These are phyloP conservation scores for Noctua comes DNA, from an alignment of 2,888 invertebrate genomes.

Conservation along the genomic window DNA sequence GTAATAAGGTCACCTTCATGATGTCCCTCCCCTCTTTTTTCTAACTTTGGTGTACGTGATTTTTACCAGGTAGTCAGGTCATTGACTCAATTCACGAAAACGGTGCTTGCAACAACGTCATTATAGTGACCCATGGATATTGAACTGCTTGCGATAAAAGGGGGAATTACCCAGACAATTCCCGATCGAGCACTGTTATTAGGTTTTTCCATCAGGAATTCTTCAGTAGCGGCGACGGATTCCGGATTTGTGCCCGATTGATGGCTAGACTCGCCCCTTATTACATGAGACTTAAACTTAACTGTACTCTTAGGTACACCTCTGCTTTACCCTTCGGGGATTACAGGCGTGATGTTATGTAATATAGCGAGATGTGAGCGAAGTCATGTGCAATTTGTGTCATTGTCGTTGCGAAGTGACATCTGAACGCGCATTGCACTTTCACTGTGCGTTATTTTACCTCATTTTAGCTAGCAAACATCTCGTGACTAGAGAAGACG, in stretches of 20 bases:
- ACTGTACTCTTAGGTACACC: too few relatives aligned
- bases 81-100: neutral
- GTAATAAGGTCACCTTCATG: neutral
- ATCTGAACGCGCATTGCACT: neutral
- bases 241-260: too few relatives aligned
- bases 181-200: too few relatives aligned
- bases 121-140: neutral
- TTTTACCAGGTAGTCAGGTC: neutral
- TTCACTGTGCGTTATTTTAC: neutral
- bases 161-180: too few relatives aligned
- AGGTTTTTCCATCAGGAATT: too few relatives aligned
- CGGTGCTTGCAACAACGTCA: neutral
- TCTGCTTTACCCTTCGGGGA: too few relatives aligned
- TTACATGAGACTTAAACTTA: too few relatives aligned
- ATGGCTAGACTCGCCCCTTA: too few relatives aligned
- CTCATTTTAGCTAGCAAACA: neutral
- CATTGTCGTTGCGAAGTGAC: neutral
- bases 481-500: neutral
- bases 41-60: conserved; percentile 25
- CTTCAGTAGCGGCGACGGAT: too few relatives aligned
- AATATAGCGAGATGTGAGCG: neutral
- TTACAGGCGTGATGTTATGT: too few relatives aligned
- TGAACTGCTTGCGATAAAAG: neutral
- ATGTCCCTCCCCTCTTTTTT: neutral
- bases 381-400: neutral